Percentiles rank a stretch among this genome's conserved stretches.
These are phyloP conservation scores for Venturia canescens DNA, from an alignment of 1,140 invertebrate genomes.

Conservation along the genomic window DNA sequence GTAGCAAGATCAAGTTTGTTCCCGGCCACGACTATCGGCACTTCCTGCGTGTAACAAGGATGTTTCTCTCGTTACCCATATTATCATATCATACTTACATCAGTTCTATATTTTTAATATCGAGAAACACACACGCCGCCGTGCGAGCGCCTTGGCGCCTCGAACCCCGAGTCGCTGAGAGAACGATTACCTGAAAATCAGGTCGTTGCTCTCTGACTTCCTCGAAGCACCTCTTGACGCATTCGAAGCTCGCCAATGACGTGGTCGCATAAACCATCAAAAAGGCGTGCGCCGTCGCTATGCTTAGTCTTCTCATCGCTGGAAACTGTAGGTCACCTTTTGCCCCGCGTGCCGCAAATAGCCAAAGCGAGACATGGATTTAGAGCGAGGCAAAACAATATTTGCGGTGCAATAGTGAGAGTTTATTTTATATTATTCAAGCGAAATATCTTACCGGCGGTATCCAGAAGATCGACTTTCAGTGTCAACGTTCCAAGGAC, in stretches of 20 bases:
- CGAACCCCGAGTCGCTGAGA: no score
- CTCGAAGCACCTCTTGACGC: conserved; percentile 88
- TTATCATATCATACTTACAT: no score
- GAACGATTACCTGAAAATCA: conserved; percentile 81
- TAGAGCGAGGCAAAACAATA: no score
- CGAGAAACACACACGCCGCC: no score
- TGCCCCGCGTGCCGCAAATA: background rate
- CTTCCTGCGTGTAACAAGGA: conserved; percentile 82
- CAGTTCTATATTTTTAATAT: no score
- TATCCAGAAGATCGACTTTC: conserved; percentile 93
- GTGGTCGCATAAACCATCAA: conserved; percentile 93
- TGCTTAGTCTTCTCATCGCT: conserved; percentile 90
- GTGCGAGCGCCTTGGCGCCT: no score
- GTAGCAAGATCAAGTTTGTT: conserved; percentile 88
- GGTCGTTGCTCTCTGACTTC: conserved; percentile 88
- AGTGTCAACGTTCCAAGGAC: conserved; percentile 85
- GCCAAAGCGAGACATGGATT: conserved; percentile 23
- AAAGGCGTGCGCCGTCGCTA: conserved; percentile 93
- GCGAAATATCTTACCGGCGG: conserved; percentile 80
- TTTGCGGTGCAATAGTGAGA: no score
- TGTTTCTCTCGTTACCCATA: no score
- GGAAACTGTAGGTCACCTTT: conserved; percentile 90
- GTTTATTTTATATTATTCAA: no score
- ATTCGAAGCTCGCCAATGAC: conserved; percentile 84
- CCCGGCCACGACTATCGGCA: conserved; percentile 91